phyloP scores from a whole-genome alignment of 1,140 invertebrate species.

The Trissolcus basalis region DNA sequence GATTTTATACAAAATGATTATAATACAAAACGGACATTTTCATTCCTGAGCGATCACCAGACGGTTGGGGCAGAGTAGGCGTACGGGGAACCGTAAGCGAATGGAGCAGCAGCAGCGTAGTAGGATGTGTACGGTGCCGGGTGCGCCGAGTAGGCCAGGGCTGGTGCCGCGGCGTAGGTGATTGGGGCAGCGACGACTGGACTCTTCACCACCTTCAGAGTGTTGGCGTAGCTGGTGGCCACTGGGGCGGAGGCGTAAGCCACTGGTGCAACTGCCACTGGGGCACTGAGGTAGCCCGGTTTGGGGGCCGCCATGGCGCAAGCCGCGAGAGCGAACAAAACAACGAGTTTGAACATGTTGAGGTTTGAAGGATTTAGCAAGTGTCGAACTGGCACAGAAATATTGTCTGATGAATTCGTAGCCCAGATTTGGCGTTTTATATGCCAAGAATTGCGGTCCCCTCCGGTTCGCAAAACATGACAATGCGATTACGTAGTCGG shows the following conservation, averaged over 20 bases:
- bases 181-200: constrained; percentile 3
- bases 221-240: constrained; percentile 28
- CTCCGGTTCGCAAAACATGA: background rate
- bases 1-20: no score
- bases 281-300: constrained; percentile 29
- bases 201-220: constrained; percentile 28
- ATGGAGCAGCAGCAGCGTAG: constrained; percentile 10
- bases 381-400: no score
- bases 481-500: constrained; percentile 24
- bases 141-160: no score
- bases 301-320: constrained; percentile 58
- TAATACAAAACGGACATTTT: no score
- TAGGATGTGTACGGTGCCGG: background rate
- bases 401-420: constrained; percentile 16
- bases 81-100: constrained; percentile 26
- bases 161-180: no score
- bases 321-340: constrained; percentile 49
- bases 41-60: no score
- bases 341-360: constrained; percentile 17
- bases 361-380: no score
- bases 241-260: constrained; percentile 12
- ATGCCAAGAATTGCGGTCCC: background rate
- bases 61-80: no score
- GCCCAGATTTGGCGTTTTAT: constrained; percentile 21
- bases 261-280: constrained; percentile 1